Evolutionary conservation across 2,888 invertebrate species (phyloP), one percentile per base, ranked within the genome.

Genomic region (Pyralis farinalis): DNA sequence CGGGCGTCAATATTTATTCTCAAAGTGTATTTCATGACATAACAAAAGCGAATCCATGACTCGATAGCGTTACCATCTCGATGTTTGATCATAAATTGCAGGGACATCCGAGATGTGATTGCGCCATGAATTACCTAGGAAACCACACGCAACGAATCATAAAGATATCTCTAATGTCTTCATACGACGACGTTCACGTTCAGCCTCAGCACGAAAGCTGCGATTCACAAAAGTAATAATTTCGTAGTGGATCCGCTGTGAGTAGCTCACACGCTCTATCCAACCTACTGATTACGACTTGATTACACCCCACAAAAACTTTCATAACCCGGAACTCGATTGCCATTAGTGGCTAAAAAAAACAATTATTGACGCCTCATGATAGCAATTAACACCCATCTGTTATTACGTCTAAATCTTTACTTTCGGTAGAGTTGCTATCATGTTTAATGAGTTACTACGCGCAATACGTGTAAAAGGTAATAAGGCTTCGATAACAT

Each of bases 361-460:
- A 85, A 83, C 78, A 78, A 81, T 84, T 83, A 84, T 83, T 81
- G 79, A 82, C 81, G 80, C 83, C 80, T 80, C 78, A 78, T 81
- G 79, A 76, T 80, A 80, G 81, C 86, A 88, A 88, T 87, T 87
- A 86, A 77, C 87, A 84, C 86, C 85, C 85, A 81, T 81, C 79
- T 77, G 80, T 78, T 81, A 80, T 81, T 82, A 79, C 75, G 60
- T 65, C 70, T 69, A 76, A 79, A 82, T 78, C 79, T 78, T 76
- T 76, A 70, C 76, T 77, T 82, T 78, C 70, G 69, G 74, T 73
- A 71, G 70, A 74, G 70, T 64, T 57, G 62, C 71, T 73, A 77
- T 76, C 75, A 66, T 59, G 63, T 70, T 56, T 77, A 74, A 79
- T 79, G 73, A 73, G 71, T 68, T 67, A 63, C 64, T 65, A 51